Evolutionary conservation across 2,888 invertebrate species (phyloP).

Genomic region (Poecilus cupreus): DNA sequence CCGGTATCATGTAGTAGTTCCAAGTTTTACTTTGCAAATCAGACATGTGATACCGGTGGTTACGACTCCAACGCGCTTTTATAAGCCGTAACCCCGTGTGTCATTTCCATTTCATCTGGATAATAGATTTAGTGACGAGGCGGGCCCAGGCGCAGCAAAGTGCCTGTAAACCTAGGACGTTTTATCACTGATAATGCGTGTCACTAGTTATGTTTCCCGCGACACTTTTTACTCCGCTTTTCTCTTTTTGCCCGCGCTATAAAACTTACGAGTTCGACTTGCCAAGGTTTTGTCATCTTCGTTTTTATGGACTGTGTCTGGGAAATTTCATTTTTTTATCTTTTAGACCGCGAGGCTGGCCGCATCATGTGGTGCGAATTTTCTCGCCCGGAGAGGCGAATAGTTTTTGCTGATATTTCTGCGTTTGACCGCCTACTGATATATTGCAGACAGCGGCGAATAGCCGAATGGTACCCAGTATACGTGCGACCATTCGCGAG

Average conservation of each 20-base stretch:
- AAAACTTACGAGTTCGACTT: constrained; percentile 55
- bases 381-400: constrained; percentile 5
- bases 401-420: constrained; percentile 67
- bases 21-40: constrained; percentile 14
- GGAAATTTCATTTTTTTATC: constrained; percentile 54
- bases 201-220: constrained; percentile 52
- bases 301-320: constrained; percentile 54
- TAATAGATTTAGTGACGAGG: constrained; percentile 48
- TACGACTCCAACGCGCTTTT: constrained; percentile 20
- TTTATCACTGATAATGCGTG: constrained; percentile 56
- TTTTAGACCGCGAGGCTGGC: constrained; percentile 32
- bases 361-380: constrained; percentile 54
- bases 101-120: constrained; percentile 54
- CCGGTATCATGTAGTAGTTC: not conserved
- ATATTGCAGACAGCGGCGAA: constrained; percentile 64
- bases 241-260: constrained; percentile 38
- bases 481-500: constrained; percentile 38
- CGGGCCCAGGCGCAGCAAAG: constrained; percentile 9
- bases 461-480: constrained; percentile 7
- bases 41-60: constrained; percentile 14
- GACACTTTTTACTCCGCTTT: constrained; percentile 43
- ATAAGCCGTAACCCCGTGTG: constrained; percentile 40
- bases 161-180: constrained; percentile 37
- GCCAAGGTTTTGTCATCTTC: constrained; percentile 54
- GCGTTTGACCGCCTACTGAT: constrained; percentile 68